Evolutionary conservation across 2,888 invertebrate genomes (phyloP), one percentile per base, ranked within the genome.

Genomic region (Hofmannophila pseudospretella): DNA sequence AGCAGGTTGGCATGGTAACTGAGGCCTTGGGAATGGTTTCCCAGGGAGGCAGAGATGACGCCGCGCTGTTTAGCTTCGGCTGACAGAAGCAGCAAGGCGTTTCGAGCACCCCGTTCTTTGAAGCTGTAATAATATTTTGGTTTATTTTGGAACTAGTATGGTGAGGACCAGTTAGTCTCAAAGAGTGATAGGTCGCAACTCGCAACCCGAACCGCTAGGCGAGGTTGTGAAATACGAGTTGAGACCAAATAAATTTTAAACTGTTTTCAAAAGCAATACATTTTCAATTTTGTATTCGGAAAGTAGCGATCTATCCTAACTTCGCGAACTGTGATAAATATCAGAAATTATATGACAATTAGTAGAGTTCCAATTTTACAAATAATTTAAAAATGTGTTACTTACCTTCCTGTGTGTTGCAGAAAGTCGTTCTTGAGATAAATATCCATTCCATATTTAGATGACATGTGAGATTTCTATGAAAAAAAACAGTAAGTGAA

Each of bases 391-490:
- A n/a, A n/a, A n/a, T 4, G 16, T 16, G 16, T 3, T 27, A n/a
- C 39, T 47, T 76, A 95, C 95, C 96, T 97, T 67, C 98, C 98
- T n/a, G 98, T 98, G 47, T 91, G 92, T 79, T 98, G 97, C 8
- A 96, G 88, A 68, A 96, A 97, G 73, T 98, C 98, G 70, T 97
- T 97, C 80, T 98, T 98, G 54, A 98, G 89, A 75, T 91, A 98
- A 47, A 98, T 89, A 20, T 97, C 93, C 92, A 97, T 94, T 29
- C 92, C 94, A 37, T 92, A 91, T 31, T 89, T 62, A 2, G 90
- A 85, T 0, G 96, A 95, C 73, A 97, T 89, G 56, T 94, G 93
- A 0, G 96, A 96, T 82, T 89, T 91, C 96, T 97, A 76, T 36
- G 22, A 7, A 7, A 2, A 22, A 7, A 7, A 23, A 27, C 4